These are phyloP conservation scores for Malurus alboscapulatus DNA, from an alignment of 2,113 vertebrate genomes.

Conservation along the genomic window DNA sequence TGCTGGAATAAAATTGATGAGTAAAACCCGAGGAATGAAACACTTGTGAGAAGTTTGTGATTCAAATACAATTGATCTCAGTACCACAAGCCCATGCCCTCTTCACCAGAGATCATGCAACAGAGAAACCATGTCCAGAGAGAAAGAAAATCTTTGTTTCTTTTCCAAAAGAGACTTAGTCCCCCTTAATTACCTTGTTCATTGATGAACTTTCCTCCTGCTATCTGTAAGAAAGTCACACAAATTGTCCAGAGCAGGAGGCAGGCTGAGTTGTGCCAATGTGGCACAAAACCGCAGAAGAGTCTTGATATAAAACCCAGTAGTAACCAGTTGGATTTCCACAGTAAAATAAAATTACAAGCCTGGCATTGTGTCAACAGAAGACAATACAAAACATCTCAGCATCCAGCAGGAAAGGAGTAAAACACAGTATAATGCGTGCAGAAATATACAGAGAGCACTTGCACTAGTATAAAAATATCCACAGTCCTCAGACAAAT, in stretches of 20 bases:
- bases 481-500: slow-evolving; percentile 72
- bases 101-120: slow-evolving; percentile 63
- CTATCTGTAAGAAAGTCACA: background rate
- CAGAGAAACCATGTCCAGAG: slow-evolving; percentile 27
- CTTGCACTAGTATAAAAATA: slow-evolving; percentile 79
- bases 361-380: slow-evolving; percentile 33
- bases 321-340: slow-evolving; percentile 22
- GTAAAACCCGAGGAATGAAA: slow-evolving; percentile 11
- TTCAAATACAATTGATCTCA: slow-evolving; percentile 27
- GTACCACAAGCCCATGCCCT: slow-evolving; percentile 41
- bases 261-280: background rate
- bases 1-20: slow-evolving; percentile 16
- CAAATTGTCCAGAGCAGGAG: background rate
- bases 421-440: slow-evolving; percentile 41
- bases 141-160: background rate
- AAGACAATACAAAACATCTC: slow-evolving; percentile 62
- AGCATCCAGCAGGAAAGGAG: slow-evolving; percentile 65
- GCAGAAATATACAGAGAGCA: slow-evolving; percentile 69
- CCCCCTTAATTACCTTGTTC: background rate
- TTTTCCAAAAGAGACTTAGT: background rate
- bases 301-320: slow-evolving; percentile 9
- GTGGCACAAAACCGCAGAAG: background rate
- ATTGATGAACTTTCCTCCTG: background rate
- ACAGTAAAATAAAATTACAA: slow-evolving; percentile 61
- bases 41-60: background rate